These are phyloP conservation scores for Scaptomyza polygonia DNA, from an alignment of 2,888 invertebrate genomes.

Conservation along the genomic window DNA sequence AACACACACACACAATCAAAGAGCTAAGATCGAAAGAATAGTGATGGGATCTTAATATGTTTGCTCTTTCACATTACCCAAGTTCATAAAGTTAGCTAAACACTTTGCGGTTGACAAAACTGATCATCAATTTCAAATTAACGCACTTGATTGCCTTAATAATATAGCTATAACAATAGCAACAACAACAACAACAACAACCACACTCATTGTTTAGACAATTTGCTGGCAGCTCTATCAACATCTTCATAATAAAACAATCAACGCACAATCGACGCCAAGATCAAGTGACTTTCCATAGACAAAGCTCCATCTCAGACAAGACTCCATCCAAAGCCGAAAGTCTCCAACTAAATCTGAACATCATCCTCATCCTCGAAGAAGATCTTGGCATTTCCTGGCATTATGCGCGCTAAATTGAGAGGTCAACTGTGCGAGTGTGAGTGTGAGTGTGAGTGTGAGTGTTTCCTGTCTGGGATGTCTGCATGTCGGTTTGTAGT, in stretches of 20 bases:
- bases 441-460: slow-evolving; percentile 25
- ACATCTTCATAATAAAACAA: slow-evolving; percentile 79
- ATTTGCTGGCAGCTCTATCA: slow-evolving; percentile 62
- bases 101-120: slow-evolving; percentile 59
- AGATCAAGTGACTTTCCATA: slow-evolving; percentile 75
- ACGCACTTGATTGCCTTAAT: slow-evolving; percentile 71
- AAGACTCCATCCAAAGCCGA: slow-evolving; percentile 1
- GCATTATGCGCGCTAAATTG: slow-evolving; percentile 82
- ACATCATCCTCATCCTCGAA: slow-evolving; percentile 18
- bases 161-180: slow-evolving; percentile 63
- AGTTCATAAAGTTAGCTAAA: slow-evolving; percentile 14
- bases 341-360: slow-evolving; percentile 25
- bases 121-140: slow-evolving; percentile 62
- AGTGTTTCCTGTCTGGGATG: slow-evolving; percentile 47
- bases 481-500: slow-evolving; percentile 40
- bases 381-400: slow-evolving; percentile 70
- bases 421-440: slow-evolving; percentile 78
- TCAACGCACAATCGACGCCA: slow-evolving; percentile 77
- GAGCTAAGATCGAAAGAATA: not conserved
- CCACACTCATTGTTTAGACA: slow-evolving; percentile 46
- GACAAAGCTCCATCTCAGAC: slow-evolving; percentile 52
- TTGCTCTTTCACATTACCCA: slow-evolving; percentile 9
- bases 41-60: slow-evolving; percentile 10
- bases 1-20: slow-evolving; percentile 7
- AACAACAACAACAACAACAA: slow-evolving; percentile 22